Evolutionary conservation across 2,797 vertebrate species (phyloP).

Genomic region (Scarus forsteni): DNA sequence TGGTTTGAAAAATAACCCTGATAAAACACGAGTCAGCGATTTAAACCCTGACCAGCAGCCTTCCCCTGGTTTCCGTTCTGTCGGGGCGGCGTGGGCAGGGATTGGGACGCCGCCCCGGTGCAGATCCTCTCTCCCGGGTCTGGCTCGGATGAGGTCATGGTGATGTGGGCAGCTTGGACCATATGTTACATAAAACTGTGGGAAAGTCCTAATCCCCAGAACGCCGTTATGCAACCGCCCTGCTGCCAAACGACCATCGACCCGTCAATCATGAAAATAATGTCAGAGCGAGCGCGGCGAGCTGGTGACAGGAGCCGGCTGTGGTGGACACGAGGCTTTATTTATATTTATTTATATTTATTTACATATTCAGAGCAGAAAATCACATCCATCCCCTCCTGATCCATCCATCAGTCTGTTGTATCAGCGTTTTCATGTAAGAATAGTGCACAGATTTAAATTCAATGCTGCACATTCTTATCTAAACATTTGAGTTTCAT

Average conservation of each 20-base stretch:
- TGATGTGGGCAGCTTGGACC: conserved; percentile 58
- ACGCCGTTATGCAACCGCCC: conserved; percentile 54
- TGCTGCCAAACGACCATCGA: conserved; percentile 34
- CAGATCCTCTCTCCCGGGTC: conserved; percentile 45
- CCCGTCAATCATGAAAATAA: conserved; percentile 24
- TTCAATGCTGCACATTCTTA: too few species aligned
- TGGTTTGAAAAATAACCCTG: background rate
- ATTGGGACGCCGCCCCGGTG: conserved; percentile 26
- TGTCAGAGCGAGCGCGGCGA: background rate
- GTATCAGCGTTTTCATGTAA: too few species aligned
- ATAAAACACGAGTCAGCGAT: background rate
- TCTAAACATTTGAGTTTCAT: too few species aligned
- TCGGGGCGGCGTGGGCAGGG: conserved; percentile 27
- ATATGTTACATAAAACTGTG: conserved; percentile 75
- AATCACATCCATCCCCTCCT: background rate
- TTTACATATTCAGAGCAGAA: background rate
- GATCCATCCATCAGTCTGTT: too few species aligned
- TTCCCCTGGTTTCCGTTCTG: conserved; percentile 23
- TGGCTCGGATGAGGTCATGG: conserved; percentile 52
- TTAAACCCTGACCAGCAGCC: conserved; percentile 11
- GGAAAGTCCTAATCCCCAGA: conserved; percentile 66
- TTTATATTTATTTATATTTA: background rate
- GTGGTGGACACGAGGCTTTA: too few species aligned
- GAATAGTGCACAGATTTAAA: too few species aligned
- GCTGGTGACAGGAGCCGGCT: background rate